Conservation (phyloP, 2,888 invertebrate genomes). For the Lapara coniferarum region DNA sequence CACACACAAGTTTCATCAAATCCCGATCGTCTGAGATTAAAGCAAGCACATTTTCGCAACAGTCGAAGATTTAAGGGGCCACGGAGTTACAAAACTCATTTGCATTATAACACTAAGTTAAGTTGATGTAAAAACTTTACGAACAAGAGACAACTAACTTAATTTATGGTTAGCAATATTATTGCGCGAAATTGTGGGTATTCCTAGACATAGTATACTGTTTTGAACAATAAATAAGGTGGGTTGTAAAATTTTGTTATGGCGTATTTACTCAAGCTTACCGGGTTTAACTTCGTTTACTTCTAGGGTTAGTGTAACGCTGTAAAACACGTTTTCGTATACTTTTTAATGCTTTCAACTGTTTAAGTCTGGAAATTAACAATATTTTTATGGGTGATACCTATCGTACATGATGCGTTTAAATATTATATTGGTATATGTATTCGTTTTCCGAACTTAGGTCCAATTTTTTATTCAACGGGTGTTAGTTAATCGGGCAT, state of each 20-base stretch:
- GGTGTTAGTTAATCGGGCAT: too few species aligned
- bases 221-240: not conserved
- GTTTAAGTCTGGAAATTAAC: too few species aligned
- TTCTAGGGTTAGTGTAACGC: not conserved
- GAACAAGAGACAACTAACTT: slow-evolving; percentile 57
- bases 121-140: slow-evolving; percentile 69
- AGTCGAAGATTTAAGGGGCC: slow-evolving; percentile 50
- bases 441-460: too few species aligned
- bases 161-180: slow-evolving; percentile 68
- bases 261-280: slow-evolving; percentile 1
- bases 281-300: not conserved
- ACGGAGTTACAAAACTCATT: slow-evolving; percentile 63
- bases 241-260: slow-evolving; percentile 16
- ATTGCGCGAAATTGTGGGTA: slow-evolving; percentile 51
- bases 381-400: too few species aligned
- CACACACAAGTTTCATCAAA: slow-evolving; percentile 18
- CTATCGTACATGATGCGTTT: too few species aligned
- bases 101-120: slow-evolving; percentile 62
- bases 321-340: too few species aligned
- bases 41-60: slow-evolving; percentile 46
- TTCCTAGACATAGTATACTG: not conserved
- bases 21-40: slow-evolving; percentile 39
- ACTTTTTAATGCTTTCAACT: too few species aligned
- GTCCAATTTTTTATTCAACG: too few species aligned
- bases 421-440: too few species aligned